Conservation (phyloP, 2,888 invertebrate species). For the Macrophya alboannulata region DNA sequence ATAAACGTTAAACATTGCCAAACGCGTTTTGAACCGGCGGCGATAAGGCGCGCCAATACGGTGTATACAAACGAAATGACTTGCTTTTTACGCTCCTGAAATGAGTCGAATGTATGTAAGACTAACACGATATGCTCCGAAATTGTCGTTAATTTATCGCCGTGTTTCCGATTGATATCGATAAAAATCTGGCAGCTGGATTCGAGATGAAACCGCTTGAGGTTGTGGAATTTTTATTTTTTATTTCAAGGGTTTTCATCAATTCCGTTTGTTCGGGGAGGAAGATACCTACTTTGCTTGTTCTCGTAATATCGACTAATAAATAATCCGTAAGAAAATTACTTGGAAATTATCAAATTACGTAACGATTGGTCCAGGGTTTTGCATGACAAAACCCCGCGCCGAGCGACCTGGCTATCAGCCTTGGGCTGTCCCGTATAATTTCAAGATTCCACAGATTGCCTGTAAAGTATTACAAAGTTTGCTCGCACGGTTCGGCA, state of each 20-base stretch:
- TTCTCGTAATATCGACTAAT: constrained; percentile 39
- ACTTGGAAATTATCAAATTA: constrained; percentile 52
- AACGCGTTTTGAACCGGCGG: constrained; percentile 51
- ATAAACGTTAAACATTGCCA: constrained; percentile 54
- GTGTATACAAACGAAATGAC: constrained; percentile 46
- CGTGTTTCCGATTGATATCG: not conserved
- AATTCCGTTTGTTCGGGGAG: not conserved
- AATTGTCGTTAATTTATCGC: not conserved
- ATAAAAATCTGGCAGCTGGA: not conserved
- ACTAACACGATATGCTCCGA: constrained; percentile 16
- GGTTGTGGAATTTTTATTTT: constrained; percentile 41
- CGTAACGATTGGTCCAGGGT: constrained; percentile 51
- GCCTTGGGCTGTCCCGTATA: constrained; percentile 54
- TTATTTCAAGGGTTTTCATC: not conserved
- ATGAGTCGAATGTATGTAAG: constrained; percentile 8
- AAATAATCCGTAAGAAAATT: constrained; percentile 47
- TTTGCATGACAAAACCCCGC: constrained; percentile 53
- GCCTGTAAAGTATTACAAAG: constrained; percentile 56
- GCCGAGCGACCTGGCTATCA: constrained; percentile 46
- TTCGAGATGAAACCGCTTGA: not conserved
- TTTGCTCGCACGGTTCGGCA: constrained; percentile 55
- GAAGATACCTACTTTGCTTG: not conserved
- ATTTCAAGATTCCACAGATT: constrained; percentile 57
- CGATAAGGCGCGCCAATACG: constrained; percentile 42
- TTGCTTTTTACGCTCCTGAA: constrained; percentile 45